These are phyloP conservation scores for Columbina picui DNA, from an alignment of 2,113 vertebrate genomes.

Conservation along the genomic window DNA sequence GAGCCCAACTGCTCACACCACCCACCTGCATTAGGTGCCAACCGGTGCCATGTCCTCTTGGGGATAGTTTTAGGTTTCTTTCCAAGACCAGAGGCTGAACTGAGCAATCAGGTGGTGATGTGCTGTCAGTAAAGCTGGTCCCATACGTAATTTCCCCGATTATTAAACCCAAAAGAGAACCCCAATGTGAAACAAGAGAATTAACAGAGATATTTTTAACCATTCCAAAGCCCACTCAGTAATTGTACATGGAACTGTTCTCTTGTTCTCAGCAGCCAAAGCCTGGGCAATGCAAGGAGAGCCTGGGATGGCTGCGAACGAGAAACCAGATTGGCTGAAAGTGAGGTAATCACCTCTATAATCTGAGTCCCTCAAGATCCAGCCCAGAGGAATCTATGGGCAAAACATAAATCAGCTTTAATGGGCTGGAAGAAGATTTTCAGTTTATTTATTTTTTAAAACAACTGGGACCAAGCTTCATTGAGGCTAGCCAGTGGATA, in stretches of 20 bases:
- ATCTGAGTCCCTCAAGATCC: slow-evolving; percentile 50
- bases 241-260: background rate
- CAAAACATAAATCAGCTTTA: slow-evolving; percentile 76
- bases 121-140: background rate
- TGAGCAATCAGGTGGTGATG: background rate
- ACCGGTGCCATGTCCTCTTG: background rate
- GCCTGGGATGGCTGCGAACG: slow-evolving; percentile 12
- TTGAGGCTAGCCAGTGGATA: slow-evolving; percentile 73
- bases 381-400: slow-evolving; percentile 53
- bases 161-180: slow-evolving; percentile 27
- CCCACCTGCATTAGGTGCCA: background rate
- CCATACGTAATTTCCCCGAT: background rate
- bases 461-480: slow-evolving; percentile 72
- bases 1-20: background rate
- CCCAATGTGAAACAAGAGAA: background rate
- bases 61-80: background rate
- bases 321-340: slow-evolving; percentile 42
- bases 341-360: slow-evolving; percentile 61
- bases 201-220: background rate
- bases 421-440: slow-evolving; percentile 75
- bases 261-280: background rate
- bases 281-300: background rate
- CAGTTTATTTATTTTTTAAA: slow-evolving; percentile 80
- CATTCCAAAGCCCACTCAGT: background rate
- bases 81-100: background rate